A percentile compares a stretch with the other conserved stretches of the same genome.
These are phyloP conservation scores for Nephrocerus scutellatus DNA, from an alignment of 2,888 invertebrate genomes.

Conservation along the genomic window DNA sequence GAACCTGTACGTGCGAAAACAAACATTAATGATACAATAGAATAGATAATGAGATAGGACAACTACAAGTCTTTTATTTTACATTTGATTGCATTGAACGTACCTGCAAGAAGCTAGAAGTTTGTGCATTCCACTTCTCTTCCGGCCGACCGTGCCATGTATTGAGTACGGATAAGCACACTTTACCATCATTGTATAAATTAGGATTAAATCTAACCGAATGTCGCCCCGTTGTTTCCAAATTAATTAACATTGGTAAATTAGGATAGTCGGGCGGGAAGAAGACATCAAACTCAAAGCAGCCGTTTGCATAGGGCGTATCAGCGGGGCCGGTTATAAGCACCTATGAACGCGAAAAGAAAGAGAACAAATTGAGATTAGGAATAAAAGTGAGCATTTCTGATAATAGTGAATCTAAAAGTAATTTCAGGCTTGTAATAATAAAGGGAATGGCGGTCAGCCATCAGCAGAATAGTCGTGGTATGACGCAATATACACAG, in stretches of 20 bases:
- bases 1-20: slow-evolving; percentile 53
- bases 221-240: slow-evolving; percentile 84
- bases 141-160: slow-evolving; percentile 96
- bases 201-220: slow-evolving; percentile 89
- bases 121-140: slow-evolving; percentile 95
- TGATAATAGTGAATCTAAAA: no score
- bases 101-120: slow-evolving; percentile 82
- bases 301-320: slow-evolving; percentile 87
- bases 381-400: no score
- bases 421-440: no score
- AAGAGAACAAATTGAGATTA: slow-evolving; percentile 8
- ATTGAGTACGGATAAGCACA: slow-evolving; percentile 88
- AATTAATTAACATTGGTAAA: slow-evolving; percentile 82
- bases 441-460: no score
- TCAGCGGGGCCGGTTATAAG: slow-evolving; percentile 87
- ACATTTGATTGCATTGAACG: slow-evolving; percentile 3
- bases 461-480: no score
- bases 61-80: not conserved
- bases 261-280: slow-evolving; percentile 79
- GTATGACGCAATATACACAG: no score
- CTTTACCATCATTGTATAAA: slow-evolving; percentile 91
- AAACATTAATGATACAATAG: not conserved
- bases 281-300: slow-evolving; percentile 85
- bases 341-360: slow-evolving; percentile 58
- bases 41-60: not conserved